phyloP scores from a whole-genome alignment of 1,140 invertebrate genomes.

The Bicyclus anynana region DNA sequence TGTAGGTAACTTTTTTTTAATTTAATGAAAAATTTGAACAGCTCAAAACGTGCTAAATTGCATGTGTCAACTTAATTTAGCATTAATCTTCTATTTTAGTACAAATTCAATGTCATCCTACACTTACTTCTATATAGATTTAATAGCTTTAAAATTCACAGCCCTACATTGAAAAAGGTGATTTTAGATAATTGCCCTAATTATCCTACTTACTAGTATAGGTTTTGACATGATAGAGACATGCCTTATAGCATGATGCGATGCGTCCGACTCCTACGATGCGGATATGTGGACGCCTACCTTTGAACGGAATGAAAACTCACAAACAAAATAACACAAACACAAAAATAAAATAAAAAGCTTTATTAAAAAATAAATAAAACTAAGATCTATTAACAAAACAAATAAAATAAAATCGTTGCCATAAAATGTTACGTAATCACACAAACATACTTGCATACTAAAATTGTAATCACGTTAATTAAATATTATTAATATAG shows the following conservation, averaged over 20 bases:
- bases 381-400: slow-evolving; percentile 7
- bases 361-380: slow-evolving; percentile 33
- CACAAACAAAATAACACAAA: slow-evolving; percentile 9
- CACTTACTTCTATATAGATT: not conserved
- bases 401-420: slow-evolving; percentile 1
- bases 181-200: not conserved
- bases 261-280: too few species aligned
- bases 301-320: too few species aligned
- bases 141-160: not conserved
- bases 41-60: too few species aligned
- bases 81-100: too few species aligned
- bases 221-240: too few species aligned
- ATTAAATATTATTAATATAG: not conserved
- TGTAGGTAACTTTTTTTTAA: too few species aligned
- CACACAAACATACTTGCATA: not conserved
- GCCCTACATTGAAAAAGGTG: not conserved
- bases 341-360: slow-evolving; percentile 25
- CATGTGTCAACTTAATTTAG: not conserved
- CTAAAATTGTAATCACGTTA: not conserved
- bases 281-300: too few species aligned
- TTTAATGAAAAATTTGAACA: too few species aligned
- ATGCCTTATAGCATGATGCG: too few species aligned
- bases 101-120: too few species aligned
- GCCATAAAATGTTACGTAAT: not conserved
- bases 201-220: too few species aligned